Conservation (phyloP, 2,797 vertebrate genomes). For the Lerista edwardsae region DNA sequence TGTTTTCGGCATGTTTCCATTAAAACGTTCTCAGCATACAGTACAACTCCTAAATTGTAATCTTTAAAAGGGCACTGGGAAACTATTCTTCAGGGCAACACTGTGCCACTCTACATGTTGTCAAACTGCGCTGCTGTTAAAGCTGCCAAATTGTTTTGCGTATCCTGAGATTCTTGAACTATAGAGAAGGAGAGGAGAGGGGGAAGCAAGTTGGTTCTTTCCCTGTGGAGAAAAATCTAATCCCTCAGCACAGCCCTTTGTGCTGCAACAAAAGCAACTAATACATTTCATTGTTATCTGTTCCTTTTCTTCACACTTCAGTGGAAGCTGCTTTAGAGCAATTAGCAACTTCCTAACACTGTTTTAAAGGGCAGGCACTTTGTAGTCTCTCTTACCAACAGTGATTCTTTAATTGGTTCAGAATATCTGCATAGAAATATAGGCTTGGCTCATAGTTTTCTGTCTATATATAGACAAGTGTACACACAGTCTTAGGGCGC, state of each 20-base stretch:
- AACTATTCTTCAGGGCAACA: conserved; percentile 46
- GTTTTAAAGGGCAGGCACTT: conserved; percentile 57
- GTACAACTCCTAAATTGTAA: conserved; percentile 15
- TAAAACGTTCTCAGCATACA: conserved; percentile 54
- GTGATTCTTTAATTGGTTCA: conserved; percentile 59
- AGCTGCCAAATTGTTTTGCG: conserved; percentile 45
- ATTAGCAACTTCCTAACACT: conserved; percentile 50
- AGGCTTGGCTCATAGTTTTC: not conserved
- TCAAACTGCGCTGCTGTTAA: conserved; percentile 50
- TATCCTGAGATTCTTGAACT: conserved; percentile 57
- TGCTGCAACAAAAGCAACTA: conserved; percentile 58
- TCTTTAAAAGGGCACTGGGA: conserved; percentile 47
- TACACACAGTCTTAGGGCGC: not conserved
- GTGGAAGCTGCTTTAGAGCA: conserved; percentile 58
- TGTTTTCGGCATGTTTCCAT: conserved; percentile 58
- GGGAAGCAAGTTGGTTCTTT: conserved; percentile 34
- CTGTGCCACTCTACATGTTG: conserved; percentile 38
- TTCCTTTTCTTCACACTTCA: conserved; percentile 55
- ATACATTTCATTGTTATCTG: conserved; percentile 57
- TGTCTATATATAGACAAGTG: conserved; percentile 40
- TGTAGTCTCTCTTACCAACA: conserved; percentile 52
- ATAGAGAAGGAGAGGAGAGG: conserved; percentile 42
- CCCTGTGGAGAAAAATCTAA: conserved; percentile 60
- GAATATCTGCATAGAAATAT: conserved; percentile 54
- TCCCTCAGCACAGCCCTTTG: conserved; percentile 55